Conservation (phyloP, 1,140 invertebrate genomes). For the Aradophagus sp. region DNA sequence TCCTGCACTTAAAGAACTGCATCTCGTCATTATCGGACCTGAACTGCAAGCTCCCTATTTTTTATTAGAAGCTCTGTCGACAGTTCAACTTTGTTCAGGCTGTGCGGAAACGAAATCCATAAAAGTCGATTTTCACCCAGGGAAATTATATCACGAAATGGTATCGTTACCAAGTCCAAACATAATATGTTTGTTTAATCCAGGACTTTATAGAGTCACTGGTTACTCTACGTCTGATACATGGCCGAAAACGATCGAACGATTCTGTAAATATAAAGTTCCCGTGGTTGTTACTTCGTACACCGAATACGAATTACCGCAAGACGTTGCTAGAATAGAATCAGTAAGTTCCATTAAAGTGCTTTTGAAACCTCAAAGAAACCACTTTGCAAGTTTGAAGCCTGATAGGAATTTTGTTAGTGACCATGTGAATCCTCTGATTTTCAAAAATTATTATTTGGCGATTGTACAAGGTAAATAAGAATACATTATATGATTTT, state of each 20-base stretch:
- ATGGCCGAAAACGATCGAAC: conserved; percentile 79
- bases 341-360: conserved; percentile 72
- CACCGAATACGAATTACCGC: conserved; percentile 78
- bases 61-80: conserved; percentile 73
- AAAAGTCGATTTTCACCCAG: conserved; percentile 75
- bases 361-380: conserved; percentile 75
- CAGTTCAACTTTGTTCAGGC: conserved; percentile 74
- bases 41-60: conserved; percentile 77
- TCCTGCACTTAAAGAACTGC: conserved; percentile 75
- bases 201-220: conserved; percentile 80
- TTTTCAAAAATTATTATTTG: conserved; percentile 83
- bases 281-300: conserved; percentile 81
- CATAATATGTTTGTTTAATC: conserved; percentile 82
- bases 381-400: conserved; percentile 80
- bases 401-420: conserved; percentile 84
- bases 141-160: conserved; percentile 78
- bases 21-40: conserved; percentile 79
- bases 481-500: not conserved
- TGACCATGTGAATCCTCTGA: conserved; percentile 80
- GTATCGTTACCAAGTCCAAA: conserved; percentile 72
- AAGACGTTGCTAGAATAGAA: conserved; percentile 77
- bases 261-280: conserved; percentile 71
- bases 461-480: conserved; percentile 49
- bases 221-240: conserved; percentile 77
- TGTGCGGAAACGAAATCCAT: conserved; percentile 69